Percentiles rank a stretch among this genome's conserved stretches.
Conservation (phyloP, 2,113 vertebrate genomes). For the Ciconia stormi region DNA sequence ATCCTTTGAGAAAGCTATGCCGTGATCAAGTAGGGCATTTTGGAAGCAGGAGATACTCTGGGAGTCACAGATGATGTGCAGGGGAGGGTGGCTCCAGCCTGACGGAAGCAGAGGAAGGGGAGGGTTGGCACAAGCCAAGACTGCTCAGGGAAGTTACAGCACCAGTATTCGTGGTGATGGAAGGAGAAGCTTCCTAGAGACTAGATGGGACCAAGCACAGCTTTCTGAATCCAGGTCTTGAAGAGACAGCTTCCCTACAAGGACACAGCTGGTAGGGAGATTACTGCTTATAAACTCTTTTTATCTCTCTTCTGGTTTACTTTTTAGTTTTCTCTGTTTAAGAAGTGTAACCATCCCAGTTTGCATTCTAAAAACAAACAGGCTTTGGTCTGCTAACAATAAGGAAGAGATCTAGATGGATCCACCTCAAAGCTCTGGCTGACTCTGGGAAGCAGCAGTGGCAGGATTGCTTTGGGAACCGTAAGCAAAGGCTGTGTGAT, state of each 20-base stretch:
- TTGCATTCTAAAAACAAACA: neutral
- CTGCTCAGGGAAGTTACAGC: neutral
- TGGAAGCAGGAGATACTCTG: neutral
- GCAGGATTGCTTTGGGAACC: neutral
- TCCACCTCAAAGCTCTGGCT: neutral
- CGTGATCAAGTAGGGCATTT: accelerated
- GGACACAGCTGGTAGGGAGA: neutral
- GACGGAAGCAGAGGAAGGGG: accelerated
- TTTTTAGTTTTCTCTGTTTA: neutral
- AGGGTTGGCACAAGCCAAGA: neutral
- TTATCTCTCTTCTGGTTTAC: neutral
- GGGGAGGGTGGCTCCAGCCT: neutral
- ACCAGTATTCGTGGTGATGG: accelerated
- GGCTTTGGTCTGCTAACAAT: neutral
- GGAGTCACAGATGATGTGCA: neutral
- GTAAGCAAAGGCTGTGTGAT: neutral
- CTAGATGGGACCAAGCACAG: neutral
- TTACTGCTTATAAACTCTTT: neutral
- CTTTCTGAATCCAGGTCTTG: neutral
- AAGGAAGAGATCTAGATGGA: neutral
- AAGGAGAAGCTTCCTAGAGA: neutral
- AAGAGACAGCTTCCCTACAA: neutral
- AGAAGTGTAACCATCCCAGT: neutral
- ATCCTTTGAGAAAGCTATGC: neutral
- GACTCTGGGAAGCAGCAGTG: neutral